phyloP scores from a whole-genome alignment of 2,113 vertebrate species.

The Urocitellus parryii region DNA sequence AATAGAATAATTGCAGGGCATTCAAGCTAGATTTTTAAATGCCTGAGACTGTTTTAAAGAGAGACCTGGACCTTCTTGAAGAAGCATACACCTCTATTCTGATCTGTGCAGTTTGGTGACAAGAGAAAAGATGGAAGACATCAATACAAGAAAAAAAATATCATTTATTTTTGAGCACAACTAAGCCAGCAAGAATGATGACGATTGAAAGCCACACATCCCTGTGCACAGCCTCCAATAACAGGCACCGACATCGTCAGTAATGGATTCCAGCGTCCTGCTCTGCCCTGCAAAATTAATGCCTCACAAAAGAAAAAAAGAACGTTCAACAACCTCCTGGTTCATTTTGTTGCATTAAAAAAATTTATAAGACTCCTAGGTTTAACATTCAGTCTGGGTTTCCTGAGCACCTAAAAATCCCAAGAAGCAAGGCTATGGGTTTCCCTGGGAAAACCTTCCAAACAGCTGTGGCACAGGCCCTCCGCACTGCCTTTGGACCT shows the following conservation, averaged over 20 bases:
- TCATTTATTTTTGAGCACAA: background rate
- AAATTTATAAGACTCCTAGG: background rate
- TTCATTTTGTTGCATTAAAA: background rate
- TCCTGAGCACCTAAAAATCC: background rate
- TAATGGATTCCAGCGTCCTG: background rate
- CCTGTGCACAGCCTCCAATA: background rate
- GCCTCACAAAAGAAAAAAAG: background rate
- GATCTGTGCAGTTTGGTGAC: background rate
- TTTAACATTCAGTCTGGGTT: background rate
- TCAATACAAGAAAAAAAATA: background rate
- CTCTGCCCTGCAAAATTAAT: background rate
- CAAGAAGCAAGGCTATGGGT: background rate
- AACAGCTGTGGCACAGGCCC: fast-evolving
- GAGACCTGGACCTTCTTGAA: background rate
- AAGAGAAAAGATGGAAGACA: background rate
- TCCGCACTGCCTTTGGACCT: background rate
- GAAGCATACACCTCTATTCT: background rate
- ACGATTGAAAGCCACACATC: background rate
- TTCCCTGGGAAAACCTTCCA: background rate
- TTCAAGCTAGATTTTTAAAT: background rate
- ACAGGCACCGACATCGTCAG: background rate
- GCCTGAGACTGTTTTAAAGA: background rate
- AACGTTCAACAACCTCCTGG: background rate
- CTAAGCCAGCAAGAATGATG: background rate
- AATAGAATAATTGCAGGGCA: background rate